Evolutionary conservation across 2,888 invertebrate species (phyloP), one percentile per base, ranked within the genome.

Genomic region (Tortricodes alternella): DNA sequence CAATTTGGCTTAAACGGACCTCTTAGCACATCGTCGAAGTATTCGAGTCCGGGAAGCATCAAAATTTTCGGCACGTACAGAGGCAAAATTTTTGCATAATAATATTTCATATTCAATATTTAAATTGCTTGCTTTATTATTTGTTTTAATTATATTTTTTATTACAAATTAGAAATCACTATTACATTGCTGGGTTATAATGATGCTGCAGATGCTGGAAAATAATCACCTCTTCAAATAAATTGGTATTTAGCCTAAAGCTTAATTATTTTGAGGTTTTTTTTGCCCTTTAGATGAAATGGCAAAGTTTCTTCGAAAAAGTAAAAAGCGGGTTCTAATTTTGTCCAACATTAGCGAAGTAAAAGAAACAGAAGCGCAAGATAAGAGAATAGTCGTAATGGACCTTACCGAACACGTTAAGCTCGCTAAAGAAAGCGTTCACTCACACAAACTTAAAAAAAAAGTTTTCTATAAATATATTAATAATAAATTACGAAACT

Each of bases 1-100:
- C 83, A 81, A 85, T 86, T 88, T 83, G 80, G 85, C 86, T 87
- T 85, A 86, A 84, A 80, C 79, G 80, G 73, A 78, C 77, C 79
- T 78, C 79, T 85, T 78, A 78, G 79, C 74, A 70, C 71, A 61
- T 69, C 76, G 76, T 76, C 77, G 70, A 71, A 76, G 75, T 76
- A 67, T 71, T 65, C 61, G 66, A 78, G 72, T 73, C 67, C 62
- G 71, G 74, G 74, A 79, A 78, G 74, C 72, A 73, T 59, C 59
- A 66, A 70, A 18, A 56, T 49, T 56, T 56, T 37, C 16, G 37
- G 35, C 56, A 56, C 56, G 50, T 44, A 50, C 29, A 29, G 19
- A 41, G 27, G 18, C 51, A 29, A 21, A 46, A 46, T 15, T 53
- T 52, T 53, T 53, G 53, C 53, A 41, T 41, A 29, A 29, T 29